Conservation (phyloP, 2,888 invertebrate genomes). For the Amblyjoppa fuscipennis region DNA sequence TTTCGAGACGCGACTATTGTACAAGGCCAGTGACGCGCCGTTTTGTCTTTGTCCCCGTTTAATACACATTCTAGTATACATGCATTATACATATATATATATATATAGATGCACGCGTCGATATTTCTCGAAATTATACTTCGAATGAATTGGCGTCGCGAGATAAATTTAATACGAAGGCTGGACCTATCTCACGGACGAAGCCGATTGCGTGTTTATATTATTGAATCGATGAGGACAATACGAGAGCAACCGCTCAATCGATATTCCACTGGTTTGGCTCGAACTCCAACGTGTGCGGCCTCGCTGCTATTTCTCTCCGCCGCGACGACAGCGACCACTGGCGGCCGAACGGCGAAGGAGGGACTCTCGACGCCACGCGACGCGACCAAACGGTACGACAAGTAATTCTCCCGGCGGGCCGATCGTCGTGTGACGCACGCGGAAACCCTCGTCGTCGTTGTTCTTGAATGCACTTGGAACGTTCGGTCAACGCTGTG, state of each 20-base stretch:
- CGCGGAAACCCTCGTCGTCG: constrained; percentile 69
- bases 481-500: constrained; percentile 31
- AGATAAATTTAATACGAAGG: constrained; percentile 50
- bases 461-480: constrained; percentile 40
- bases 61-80: not conserved
- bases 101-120: not conserved
- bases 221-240: not conserved
- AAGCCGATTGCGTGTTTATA: constrained; percentile 47
- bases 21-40: constrained; percentile 11
- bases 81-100: not conserved
- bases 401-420: constrained; percentile 47
- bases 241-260: not conserved
- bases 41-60: constrained; percentile 30
- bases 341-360: not conserved
- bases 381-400: constrained; percentile 50
- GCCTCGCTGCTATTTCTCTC: not conserved
- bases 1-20: constrained; percentile 25
- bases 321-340: not conserved
- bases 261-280: not conserved
- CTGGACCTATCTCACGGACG: constrained; percentile 43
- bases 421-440: constrained; percentile 68
- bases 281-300: not conserved
- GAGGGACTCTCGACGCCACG: not conserved
- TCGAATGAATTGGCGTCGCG: constrained; percentile 19
- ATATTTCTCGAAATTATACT: constrained; percentile 3